Evolutionary conservation across 2,888 invertebrate genomes (phyloP).

Genomic region (Caenorhabditis sp.): DNA sequence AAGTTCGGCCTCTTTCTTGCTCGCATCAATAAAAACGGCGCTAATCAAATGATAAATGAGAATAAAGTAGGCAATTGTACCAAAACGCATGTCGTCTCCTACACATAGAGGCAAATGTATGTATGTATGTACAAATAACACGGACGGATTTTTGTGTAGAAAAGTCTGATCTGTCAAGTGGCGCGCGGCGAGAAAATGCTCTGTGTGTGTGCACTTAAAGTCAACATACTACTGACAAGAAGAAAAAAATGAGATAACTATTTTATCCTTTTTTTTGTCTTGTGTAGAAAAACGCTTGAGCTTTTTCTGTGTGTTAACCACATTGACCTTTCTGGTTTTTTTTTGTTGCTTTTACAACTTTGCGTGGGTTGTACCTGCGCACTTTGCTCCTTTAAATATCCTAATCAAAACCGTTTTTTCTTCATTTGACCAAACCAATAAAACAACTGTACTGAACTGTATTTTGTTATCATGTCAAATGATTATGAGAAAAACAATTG

Average conservation of each 20-base stretch:
- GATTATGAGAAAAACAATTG: too few species aligned
- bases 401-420: too few species aligned
- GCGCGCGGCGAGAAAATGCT: constrained; percentile 28
- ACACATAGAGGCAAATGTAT: too few species aligned
- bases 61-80: constrained; percentile 4
- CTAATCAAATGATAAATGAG: constrained; percentile 2
- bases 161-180: constrained; percentile 46
- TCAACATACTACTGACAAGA: not conserved
- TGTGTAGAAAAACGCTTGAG: not conserved
- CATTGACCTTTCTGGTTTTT: not conserved
- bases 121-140: too few species aligned
- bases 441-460: too few species aligned
- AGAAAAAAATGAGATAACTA: not conserved
- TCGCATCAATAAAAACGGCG: constrained; percentile 17
- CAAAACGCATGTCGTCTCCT: too few species aligned
- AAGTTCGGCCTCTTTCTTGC: constrained; percentile 42
- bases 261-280: constrained; percentile 2
- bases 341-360: too few species aligned
- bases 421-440: too few species aligned
- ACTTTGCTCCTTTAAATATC: too few species aligned
- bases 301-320: not conserved
- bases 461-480: too few species aligned
- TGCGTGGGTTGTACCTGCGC: too few species aligned
- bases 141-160: constrained; percentile 16
- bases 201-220: not conserved